These are phyloP conservation scores for Drosophila rhopaloa DNA, from an alignment of 1,140 invertebrate genomes.

Conservation along the genomic window DNA sequence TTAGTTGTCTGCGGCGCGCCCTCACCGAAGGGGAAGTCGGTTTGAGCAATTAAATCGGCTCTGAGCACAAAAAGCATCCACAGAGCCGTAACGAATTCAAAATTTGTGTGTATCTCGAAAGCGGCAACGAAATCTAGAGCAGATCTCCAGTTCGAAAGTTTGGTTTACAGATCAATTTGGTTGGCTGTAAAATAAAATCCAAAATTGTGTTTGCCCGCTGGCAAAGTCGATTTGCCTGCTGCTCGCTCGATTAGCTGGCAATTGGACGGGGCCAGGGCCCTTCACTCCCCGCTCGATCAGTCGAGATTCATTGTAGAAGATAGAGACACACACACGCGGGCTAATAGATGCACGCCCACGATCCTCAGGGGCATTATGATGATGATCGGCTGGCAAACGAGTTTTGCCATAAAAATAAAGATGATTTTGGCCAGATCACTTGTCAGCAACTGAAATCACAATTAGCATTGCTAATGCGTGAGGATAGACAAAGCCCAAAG, in stretches of 20 bases:
- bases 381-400: conserved; percentile 50
- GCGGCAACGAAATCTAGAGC: conserved; percentile 24
- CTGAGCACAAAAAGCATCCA: conserved; percentile 14
- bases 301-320: conserved; percentile 56
- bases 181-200: conserved; percentile 21
- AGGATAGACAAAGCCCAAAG: conserved; percentile 50
- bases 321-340: conserved; percentile 40
- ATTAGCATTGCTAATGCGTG: conserved; percentile 74
- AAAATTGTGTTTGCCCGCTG: conserved; percentile 10
- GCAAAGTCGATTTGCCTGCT: conserved; percentile 40
- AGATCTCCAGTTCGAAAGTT: conserved; percentile 5
- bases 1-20: conserved; percentile 40
- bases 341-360: conserved; percentile 81
- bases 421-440: conserved; percentile 74
- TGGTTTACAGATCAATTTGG: conserved; percentile 27
- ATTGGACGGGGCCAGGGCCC: conserved; percentile 1
- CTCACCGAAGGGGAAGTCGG: conserved; percentile 12
- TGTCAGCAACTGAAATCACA: conserved; percentile 60
- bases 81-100: conserved; percentile 15
- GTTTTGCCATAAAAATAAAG: conserved; percentile 76
- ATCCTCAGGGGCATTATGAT: conserved; percentile 34
- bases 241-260: conserved; percentile 45
- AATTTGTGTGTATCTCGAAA: conserved; percentile 25
- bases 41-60: conserved; percentile 24
- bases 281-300: background rate